Percentiles rank a stretch among this genome's conserved stretches.
Evolutionary conservation across 2,888 invertebrate genomes (phyloP).

Genomic region (Drosophila helvetica): DNA sequence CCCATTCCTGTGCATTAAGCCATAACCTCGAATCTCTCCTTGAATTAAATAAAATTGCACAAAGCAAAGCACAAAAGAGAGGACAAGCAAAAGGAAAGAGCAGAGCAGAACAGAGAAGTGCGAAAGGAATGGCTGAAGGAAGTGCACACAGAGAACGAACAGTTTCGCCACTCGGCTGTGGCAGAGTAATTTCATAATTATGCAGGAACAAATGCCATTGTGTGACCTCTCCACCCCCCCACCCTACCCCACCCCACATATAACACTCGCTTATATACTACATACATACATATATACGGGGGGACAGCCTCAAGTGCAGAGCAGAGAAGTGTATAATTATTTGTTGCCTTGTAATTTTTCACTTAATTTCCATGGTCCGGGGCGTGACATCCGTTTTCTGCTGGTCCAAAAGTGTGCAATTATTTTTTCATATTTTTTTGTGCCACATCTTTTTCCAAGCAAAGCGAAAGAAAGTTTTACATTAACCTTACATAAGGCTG

Average conservation of each 20-base stretch:
- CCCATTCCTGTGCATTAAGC: background rate
- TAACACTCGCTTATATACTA: conserved; percentile 2
- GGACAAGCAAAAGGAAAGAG: conserved; percentile 8
- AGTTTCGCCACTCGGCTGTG: conserved; percentile 66
- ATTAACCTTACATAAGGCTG: conserved; percentile 8
- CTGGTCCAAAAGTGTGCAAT: conserved; percentile 57
- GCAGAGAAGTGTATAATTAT: conserved; percentile 65
- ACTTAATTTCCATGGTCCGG: conserved; percentile 72
- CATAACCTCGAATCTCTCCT: conserved; percentile 12
- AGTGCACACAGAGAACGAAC: conserved; percentile 62
- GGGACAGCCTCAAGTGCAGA: conserved; percentile 45
- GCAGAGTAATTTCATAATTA: conserved; percentile 76
- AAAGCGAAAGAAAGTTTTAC: conserved; percentile 9
- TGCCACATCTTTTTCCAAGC: conserved; percentile 14
- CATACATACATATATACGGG: background rate
- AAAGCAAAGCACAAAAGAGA: conserved; percentile 13
- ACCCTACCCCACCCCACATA: conserved; percentile 10
- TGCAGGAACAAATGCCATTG: conserved; percentile 71
- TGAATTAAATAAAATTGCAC: conserved; percentile 14
- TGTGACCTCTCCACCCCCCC: conserved; percentile 53
- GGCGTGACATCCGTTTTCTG: conserved; percentile 60
- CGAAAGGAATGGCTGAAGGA: conserved; percentile 55
- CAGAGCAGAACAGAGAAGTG: background rate
- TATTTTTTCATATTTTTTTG: conserved; percentile 46
- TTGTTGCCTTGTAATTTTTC: conserved; percentile 73